Evolutionary conservation across 64 coral and sea anemone species (phyloP), one percentile per base, ranked within the genome.

Genomic region (Stylophora pistillata): DNA sequence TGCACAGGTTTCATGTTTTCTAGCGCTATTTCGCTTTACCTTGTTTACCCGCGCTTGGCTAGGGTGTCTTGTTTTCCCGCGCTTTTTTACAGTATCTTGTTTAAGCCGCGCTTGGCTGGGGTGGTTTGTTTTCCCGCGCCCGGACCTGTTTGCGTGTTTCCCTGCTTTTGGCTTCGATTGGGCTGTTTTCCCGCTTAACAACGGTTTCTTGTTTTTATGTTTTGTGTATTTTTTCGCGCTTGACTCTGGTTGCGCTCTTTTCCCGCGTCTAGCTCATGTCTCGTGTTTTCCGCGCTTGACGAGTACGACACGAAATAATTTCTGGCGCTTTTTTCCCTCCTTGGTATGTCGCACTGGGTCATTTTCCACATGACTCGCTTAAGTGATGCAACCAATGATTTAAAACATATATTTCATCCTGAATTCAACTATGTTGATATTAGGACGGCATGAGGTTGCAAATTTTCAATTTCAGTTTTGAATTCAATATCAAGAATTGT

Each of bases 391-490:
- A 84, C 80, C 80, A 53, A 13, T 84, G 80, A 84, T 84, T 82
- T 30, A 79, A 84, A 70, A 21, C 15, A 27, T 54, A 69, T 16
- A 53, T 5, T 69, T 84, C 23, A 41, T 69, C 60, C 60, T 84
- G 80, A 84, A 68, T 30, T 68, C 32, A 53, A 66, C 34, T 41
- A 47, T 84, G 80, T 68, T 84, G 80, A 84, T 63, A 55, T 34
- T 84, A 84, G 80, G 61, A 84, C 80, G 80, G 80, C 11, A 84
- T 84, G 80, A 84, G 80, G 80, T 84, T 84, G 80, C 80, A 84
- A 20, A 26, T 84, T 1, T 53, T 53, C 2, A 52, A 23, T 30
- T 53, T 53, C 52, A 41, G 6, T 41, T 15, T 47, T 6, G 7
- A 23, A 23, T 7, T 21, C 0, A 20, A 5, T 47, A 21, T 18